Evolutionary conservation across 2,797 vertebrate species (phyloP).

Genomic region (Crocidura indochinensis): DNA sequence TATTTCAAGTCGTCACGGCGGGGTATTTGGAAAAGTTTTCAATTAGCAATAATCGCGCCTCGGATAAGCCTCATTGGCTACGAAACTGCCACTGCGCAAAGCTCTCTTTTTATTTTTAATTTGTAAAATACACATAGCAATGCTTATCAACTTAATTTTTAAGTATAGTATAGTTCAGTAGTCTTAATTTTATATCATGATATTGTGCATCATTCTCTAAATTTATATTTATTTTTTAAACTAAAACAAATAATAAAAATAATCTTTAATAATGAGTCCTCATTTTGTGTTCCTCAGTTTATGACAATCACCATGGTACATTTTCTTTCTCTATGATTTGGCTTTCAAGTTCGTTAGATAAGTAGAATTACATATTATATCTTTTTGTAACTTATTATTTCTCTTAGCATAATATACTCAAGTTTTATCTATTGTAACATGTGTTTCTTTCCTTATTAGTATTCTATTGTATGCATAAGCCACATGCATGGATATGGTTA

Average conservation of each 20-base stretch:
- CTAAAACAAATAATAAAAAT: not conserved
- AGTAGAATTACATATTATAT: not conserved
- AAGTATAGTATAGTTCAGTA: not conserved
- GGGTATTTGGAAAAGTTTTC: too few species aligned
- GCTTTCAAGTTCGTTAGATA: not conserved
- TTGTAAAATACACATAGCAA: too few species aligned
- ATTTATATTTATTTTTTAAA: conserved; percentile 27
- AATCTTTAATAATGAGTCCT: not conserved
- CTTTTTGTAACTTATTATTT: conserved; percentile 7
- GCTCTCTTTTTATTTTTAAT: too few species aligned
- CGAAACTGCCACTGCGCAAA: too few species aligned
- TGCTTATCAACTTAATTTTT: conserved; percentile 14
- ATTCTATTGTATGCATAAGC: not conserved
- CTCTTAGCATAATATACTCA: not conserved
- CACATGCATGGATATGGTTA: not conserved
- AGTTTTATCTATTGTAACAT: not conserved
- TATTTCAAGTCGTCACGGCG: too few species aligned
- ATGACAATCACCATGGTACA: not conserved
- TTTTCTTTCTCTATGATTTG: not conserved
- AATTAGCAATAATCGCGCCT: too few species aligned
- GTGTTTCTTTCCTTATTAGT: conserved; percentile 1
- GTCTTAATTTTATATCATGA: not conserved
- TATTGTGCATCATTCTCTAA: not conserved
- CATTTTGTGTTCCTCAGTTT: not conserved
- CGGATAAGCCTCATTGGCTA: too few species aligned